These are phyloP conservation scores for Prenolepis imparis DNA, from an alignment of 2,888 invertebrate species.

Conservation along the genomic window DNA sequence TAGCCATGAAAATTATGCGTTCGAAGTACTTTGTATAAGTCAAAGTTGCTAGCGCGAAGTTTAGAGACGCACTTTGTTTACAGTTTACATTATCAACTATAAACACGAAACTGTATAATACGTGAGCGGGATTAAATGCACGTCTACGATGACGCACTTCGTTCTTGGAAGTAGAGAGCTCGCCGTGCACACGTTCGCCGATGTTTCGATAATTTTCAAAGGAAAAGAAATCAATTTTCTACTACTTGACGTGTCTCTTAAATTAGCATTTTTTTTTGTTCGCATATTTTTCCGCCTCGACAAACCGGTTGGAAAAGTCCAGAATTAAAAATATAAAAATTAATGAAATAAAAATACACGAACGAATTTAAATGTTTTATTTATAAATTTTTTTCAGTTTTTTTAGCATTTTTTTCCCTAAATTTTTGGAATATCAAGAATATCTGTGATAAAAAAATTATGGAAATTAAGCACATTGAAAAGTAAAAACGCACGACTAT, in stretches of 20 bases:
- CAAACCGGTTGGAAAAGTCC: neutral
- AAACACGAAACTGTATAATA: neutral
- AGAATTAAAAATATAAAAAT: neutral
- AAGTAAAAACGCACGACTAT: no score
- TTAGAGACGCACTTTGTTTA: neutral
- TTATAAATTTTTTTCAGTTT: neutral
- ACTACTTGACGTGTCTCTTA: neutral
- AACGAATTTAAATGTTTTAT: neutral
- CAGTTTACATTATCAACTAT: neutral
- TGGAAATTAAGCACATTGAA: no score
- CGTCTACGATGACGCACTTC: neutral
- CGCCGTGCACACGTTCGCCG: neutral
- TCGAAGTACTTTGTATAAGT: neutral
- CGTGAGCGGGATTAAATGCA: neutral
- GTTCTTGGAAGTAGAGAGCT: neutral
- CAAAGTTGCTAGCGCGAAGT: neutral
- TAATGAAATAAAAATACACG: neutral
- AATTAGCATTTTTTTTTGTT: neutral
- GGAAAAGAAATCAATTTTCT: conserved; percentile 3
- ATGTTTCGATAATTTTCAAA: neutral
- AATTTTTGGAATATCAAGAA: neutral
- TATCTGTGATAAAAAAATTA: neutral
- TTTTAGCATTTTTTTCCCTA: neutral
- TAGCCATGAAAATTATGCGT: neutral
- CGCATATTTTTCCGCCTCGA: neutral